Percentiles rank a stretch among this genome's conserved stretches.
These are phyloP conservation scores for Syrphus vitripennis DNA, from an alignment of 2,888 invertebrate genomes.

Conservation along the genomic window DNA sequence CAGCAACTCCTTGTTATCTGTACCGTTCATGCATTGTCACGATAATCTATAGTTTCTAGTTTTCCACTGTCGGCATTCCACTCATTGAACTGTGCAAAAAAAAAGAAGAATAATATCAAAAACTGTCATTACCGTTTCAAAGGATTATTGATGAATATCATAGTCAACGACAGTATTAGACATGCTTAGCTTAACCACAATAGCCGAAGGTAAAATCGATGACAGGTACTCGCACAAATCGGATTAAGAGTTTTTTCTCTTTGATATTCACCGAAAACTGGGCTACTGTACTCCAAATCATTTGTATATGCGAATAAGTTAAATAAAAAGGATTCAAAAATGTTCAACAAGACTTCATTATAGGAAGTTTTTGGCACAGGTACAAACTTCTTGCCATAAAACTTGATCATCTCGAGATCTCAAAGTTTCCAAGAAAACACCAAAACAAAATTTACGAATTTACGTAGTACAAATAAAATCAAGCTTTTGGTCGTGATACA, in stretches of 20 bases:
- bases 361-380: neutral
- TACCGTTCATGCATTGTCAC: conserved; percentile 25
- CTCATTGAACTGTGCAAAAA: conserved; percentile 5
- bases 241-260: conserved; percentile 39
- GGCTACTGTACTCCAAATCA: conserved; percentile 20
- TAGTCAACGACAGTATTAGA: conserved; percentile 14
- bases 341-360: neutral
- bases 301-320: neutral
- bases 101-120: conserved; percentile 6
- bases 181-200: conserved; percentile 22
- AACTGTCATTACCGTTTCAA: conserved; percentile 33
- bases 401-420: neutral
- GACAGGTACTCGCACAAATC: conserved; percentile 47
- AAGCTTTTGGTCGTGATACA: conserved; percentile 17
- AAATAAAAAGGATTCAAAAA: neutral
- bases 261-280: conserved; percentile 36
- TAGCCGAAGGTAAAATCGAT: conserved; percentile 30
- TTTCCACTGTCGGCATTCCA: neutral
- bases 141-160: conserved; percentile 62
- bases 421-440: neutral
- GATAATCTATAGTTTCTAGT: neutral
- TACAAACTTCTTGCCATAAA: neutral
- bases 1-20: neutral
- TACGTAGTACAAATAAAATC: neutral
- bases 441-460: too few species aligned